Evolutionary conservation across 2,797 vertebrate species (phyloP).

Genomic region (Peromyscus aztecus): DNA sequence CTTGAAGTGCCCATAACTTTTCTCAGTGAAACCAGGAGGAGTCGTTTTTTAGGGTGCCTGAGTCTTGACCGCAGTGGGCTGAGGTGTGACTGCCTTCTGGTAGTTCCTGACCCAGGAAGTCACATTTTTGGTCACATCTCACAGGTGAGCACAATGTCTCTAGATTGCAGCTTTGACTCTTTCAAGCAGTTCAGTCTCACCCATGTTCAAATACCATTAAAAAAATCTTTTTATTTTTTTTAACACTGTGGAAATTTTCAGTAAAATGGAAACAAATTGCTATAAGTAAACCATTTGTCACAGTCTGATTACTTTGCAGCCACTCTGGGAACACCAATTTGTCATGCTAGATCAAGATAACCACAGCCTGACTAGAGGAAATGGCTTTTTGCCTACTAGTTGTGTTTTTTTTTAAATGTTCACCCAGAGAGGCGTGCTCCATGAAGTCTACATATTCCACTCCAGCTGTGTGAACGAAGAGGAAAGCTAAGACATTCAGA

Average conservation of each 20-base stretch:
- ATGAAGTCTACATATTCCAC: constrained; percentile 63
- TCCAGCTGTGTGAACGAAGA: constrained; percentile 67
- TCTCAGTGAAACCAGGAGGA: not conserved
- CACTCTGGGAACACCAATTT: constrained; percentile 91
- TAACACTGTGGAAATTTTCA: constrained; percentile 89
- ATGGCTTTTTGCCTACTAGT: constrained; percentile 86
- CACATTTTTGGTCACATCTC: constrained; percentile 20
- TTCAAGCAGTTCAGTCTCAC: constrained; percentile 73
- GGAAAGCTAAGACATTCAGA: constrained; percentile 63
- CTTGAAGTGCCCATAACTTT: not conserved
- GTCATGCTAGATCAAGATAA: constrained; percentile 91
- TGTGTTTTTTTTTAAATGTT: constrained; percentile 73
- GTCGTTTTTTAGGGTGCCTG: not conserved
- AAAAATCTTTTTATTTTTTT: constrained; percentile 84
- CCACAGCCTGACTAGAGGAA: constrained; percentile 86
- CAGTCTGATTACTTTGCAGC: constrained; percentile 92
- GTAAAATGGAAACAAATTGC: constrained; percentile 93
- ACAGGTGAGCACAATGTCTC: not conserved
- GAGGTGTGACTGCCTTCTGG: not conserved
- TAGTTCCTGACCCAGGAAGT: not conserved
- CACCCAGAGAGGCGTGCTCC: constrained; percentile 67
- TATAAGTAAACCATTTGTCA: constrained; percentile 92
- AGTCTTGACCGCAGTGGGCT: not conserved
- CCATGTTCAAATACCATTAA: constrained; percentile 78
- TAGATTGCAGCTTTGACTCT: constrained; percentile 53